Evolutionary conservation across 2,113 vertebrate species (phyloP).

Genomic region (Plestiodon gilberti): DNA sequence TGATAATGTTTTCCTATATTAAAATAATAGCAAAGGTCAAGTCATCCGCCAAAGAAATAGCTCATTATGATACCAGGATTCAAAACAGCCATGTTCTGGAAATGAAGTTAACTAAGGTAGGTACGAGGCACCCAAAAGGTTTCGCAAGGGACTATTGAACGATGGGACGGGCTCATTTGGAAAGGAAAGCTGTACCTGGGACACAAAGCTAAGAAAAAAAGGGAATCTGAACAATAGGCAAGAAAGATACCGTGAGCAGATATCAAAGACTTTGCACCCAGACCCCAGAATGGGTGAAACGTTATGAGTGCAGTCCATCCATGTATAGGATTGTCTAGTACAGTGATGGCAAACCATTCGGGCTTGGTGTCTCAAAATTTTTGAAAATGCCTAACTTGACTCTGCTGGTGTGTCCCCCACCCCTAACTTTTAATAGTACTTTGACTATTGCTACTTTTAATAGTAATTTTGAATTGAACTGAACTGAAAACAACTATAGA

Average conservation of each 20-base stretch:
- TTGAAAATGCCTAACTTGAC: too few species aligned
- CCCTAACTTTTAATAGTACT: too few species aligned
- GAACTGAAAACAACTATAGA: too few species aligned
- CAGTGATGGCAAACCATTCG: too few species aligned
- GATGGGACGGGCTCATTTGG: too few species aligned
- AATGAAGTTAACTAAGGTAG: slow-evolving; percentile 95
- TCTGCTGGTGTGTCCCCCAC: too few species aligned
- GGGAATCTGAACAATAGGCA: not conserved
- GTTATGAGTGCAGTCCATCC: too few species aligned
- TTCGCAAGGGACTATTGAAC: not conserved
- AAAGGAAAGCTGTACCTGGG: not conserved
- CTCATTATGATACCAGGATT: slow-evolving; percentile 87
- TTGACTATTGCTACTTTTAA: too few species aligned
- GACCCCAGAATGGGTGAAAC: too few species aligned
- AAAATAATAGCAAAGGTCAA: slow-evolving; percentile 95
- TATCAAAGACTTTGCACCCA: not conserved
- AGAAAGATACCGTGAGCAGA: not conserved
- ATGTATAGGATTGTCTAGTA: too few species aligned
- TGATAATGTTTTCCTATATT: slow-evolving; percentile 91
- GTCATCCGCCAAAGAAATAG: slow-evolving; percentile 89
- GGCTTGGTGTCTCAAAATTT: too few species aligned
- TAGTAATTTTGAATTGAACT: too few species aligned
- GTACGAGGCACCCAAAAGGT: not conserved
- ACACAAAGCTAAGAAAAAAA: not conserved
- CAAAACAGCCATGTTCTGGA: slow-evolving; percentile 87